Percentiles rank a stretch among this genome's conserved stretches.
Evolutionary conservation across 35 echinoderm and acorn worm species (phyloP).

Genomic region (Ophioderma brevispina): DNA sequence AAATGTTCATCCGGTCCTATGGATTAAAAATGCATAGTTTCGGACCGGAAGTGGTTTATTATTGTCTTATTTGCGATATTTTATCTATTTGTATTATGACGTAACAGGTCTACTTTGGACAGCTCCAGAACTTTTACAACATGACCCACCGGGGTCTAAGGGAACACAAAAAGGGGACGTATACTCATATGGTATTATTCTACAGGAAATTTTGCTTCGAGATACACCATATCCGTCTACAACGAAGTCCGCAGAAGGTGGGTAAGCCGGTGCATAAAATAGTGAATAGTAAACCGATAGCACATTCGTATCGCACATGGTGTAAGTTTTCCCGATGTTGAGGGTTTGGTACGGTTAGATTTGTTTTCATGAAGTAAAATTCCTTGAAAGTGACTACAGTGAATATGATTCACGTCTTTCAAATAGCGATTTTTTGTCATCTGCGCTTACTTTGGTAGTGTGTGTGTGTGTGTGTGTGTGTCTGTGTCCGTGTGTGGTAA

Average conservation of each 20-base stretch:
- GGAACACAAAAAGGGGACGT: conserved; percentile 42
- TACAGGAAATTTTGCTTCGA: conserved; percentile 53
- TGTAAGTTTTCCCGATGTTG: background rate
- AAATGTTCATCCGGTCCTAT: too few relatives aligned
- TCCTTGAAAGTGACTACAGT: too few relatives aligned
- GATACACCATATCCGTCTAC: conserved; percentile 49
- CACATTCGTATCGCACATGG: background rate
- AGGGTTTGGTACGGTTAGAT: background rate
- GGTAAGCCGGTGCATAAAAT: too few relatives aligned
- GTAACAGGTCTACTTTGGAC: conserved; percentile 41
- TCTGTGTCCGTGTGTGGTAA: too few relatives aligned
- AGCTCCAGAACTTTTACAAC: conserved; percentile 36
- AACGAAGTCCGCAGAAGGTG: conserved; percentile 36
- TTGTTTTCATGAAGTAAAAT: background rate
- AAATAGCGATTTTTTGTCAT: too few relatives aligned
- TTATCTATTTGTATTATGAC: too few relatives aligned
- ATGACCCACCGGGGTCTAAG: background rate
- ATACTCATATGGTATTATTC: conserved; percentile 57
- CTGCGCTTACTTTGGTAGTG: too few relatives aligned
- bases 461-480: too few relatives aligned
- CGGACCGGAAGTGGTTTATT: too few relatives aligned
- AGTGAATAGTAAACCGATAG: background rate
- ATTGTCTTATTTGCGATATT: too few relatives aligned
- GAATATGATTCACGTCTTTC: too few relatives aligned
- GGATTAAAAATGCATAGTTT: too few relatives aligned